phyloP scores from a whole-genome alignment of 2,797 vertebrate genomes.

The Ispidina lecontei region DNA sequence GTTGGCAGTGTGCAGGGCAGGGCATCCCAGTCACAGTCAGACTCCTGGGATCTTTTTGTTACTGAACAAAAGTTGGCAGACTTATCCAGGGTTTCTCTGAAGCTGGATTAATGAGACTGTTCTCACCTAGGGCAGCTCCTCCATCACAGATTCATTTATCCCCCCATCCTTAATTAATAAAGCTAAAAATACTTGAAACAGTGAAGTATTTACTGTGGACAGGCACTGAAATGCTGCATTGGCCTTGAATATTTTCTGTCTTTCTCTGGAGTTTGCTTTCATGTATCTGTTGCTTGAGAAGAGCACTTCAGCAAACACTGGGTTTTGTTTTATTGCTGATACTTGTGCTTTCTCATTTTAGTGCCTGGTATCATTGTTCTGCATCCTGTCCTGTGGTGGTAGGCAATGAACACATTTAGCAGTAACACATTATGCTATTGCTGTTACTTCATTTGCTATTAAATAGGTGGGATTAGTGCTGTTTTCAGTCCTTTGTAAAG shows the following conservation, averaged over 20 bases:
- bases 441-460: background rate
- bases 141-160: background rate
- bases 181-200: background rate
- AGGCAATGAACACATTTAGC: background rate
- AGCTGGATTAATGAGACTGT: background rate
- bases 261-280: background rate
- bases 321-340: background rate
- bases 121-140: background rate
- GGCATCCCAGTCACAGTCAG: fast-evolving
- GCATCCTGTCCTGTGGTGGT: background rate
- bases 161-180: background rate
- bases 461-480: conserved; percentile 16
- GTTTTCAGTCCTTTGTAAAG: background rate
- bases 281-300: background rate
- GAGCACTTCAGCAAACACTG: fast-evolving
- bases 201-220: background rate
- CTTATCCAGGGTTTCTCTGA: background rate
- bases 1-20: fast-evolving
- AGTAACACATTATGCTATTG: background rate
- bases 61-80: background rate
- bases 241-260: background rate
- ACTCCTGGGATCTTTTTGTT: background rate
- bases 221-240: background rate
- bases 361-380: background rate
- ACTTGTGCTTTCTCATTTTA: background rate